Evolutionary conservation across 1,140 invertebrate genomes (phyloP), one percentile per base, ranked within the genome.

Genomic region (Neodiprion virginianus): DNA sequence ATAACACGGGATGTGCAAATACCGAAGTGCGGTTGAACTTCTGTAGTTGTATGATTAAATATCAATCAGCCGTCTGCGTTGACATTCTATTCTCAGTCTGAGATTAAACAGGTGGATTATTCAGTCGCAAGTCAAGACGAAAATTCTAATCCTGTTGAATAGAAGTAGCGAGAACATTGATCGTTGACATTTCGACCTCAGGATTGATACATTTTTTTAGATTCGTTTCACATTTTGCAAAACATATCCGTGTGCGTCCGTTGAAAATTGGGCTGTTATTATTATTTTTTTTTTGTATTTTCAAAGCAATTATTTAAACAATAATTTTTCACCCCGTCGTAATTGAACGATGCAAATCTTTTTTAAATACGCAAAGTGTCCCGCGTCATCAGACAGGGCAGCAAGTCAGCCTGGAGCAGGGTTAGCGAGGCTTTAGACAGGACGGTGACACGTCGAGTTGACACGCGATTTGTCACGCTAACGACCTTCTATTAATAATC

Each of bases 391-490:
- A 10, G 14, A 48, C 40, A 11, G n/a, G 11, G 4, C 48, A 40
- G 7, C 53, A 66, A n/a, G 47, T 61, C 53, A 40, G 53, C n/a
- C 53, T 61, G 53, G 8, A 61, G 11, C 72, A 48, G 17, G 65
- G 17, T 48, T 12, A 8, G 67, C 49, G 11, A 21, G 61, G 50
- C 47, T 49, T 50, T 53, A 8, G 21, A 40, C 10, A 14, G 65
- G 11, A n/a, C 28, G 74, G 71, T n/a, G 69, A 73, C 79, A 78
- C 53, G 74, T 79, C 74, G 72, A 48, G 67, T 71, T 82, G 79
- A 81, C 78, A 83, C 79, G 69, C 74, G 75, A 83, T 79, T 83
- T 79, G 75, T 82, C 79, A 80, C n/a, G 67, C 28, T 81, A 77
- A 78, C 74, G 74, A 82, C 53, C 70, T 47, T 68, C 73, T 75